Base-by-base conservation (phyloP, 2,888 invertebrate genomes). In the Sarcophaga caerulescens region DNA sequence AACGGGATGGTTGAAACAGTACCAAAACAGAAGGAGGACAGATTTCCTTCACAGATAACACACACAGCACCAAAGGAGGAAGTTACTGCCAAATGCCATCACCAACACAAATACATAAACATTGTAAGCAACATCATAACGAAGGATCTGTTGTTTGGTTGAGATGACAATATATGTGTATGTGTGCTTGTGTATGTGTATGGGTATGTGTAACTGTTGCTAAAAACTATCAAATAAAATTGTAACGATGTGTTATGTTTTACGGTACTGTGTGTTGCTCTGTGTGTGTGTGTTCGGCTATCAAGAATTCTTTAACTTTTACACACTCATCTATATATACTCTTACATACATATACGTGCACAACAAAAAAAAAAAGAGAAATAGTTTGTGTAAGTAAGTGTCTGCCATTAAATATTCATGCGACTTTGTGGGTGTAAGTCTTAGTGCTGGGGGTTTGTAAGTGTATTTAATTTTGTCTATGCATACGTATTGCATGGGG, bases 141-240 rank as follows among this genome's bases (percentile, higher is more conserved):
- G 47, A 35, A 63, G n/a, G 75, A 75, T 65, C 75, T 65, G 65
- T 65, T 66, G 65, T 66, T 66, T 75, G 25, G 23, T 66, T 75
- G 52, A 12, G 14, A 52, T 75, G 63, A 44, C 35, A 25, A 65
- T 25, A 57, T 57, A 14, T 25, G 52, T 45, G 19, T 5, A n/a
- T 19, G 35, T 19, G 19, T 5, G 3, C 5, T 8, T 66, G 35
- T 66, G 2, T 25, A 65, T 19, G 17, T 2, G 11, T 19, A 65
- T 19, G 17, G 0, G 11, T 19, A 19, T 66, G 35, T 66, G 2
- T 10, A 70, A 57, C n/a, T 57, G 35, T 70, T 70, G 17, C 35
- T 25, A 68, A 60, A 69, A 21, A 69, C 63, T 63, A 23, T 25
- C 14, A 52, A 52, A 52, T 52, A 17, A 52, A 52, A 52, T 17